Base-by-base conservation (phyloP, 2,113 vertebrate species). In the Illadopsis cleaveri region DNA sequence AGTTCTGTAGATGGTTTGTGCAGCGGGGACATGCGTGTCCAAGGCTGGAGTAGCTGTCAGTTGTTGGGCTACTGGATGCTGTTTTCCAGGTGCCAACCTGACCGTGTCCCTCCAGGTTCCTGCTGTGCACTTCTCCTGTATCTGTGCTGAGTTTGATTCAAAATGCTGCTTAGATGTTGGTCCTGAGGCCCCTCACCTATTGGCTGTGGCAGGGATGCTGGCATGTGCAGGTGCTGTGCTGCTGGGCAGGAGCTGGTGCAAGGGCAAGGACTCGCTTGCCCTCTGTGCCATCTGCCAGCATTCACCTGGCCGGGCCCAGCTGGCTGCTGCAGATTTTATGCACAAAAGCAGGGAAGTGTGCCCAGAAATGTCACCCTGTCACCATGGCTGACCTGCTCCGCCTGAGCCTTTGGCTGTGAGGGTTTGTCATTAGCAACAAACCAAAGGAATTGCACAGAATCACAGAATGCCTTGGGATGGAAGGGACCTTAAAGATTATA, bases 1-100 rank as follows among this genome's bases (percentile, higher is more conserved):
- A 48, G 40, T 27, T 58, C 42, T 1, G 1, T 9, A 22, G 61
- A 1, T 9, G 30, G 11, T n/a, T 25, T 21, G 31, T 62, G 47
- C 18, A 7, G 62, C 1, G 0, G 31, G 54, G 40, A 53, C 21
- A 3, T 25, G 61, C 0, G 0, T 21, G 11, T 30, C 47, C 15
- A 4, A 37, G 47, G 60, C 4, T 17, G 60, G 44, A 51, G 57
- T 1, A 19, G 60, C 77, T 53, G 27, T 9, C 2, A 3, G 12
- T 15, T 31, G 33, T 15, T 64, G 75, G 31, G 57, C 27, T 57
- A 3, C 23, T 15, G 56, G 48, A 37, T 64, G 22, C 33, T 44
- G 50, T 21, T 73, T 37, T 47, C 31, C 20, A 12, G 68, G 69
- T 65, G 68, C 53, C 44, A 13, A 1, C 42, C 17, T n/a, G n/a